These are phyloP conservation scores for Meteorus cinctellus DNA, from an alignment of 2,888 invertebrate genomes.

Conservation along the genomic window DNA sequence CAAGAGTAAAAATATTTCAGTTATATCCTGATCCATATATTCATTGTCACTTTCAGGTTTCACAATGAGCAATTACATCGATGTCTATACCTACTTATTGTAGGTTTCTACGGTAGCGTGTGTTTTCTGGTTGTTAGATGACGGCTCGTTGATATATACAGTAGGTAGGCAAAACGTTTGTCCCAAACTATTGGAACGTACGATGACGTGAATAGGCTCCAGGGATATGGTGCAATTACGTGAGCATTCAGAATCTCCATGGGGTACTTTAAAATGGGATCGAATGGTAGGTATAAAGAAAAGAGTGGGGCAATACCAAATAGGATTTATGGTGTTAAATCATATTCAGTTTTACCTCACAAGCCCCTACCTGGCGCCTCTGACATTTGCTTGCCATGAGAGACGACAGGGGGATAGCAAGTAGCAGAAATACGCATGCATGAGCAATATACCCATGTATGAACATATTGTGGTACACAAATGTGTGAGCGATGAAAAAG, in stretches of 20 bases:
- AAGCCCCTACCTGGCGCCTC: constrained; percentile 57
- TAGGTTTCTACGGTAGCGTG: constrained; percentile 12
- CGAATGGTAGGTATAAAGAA: constrained; percentile 31
- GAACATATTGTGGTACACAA: neutral
- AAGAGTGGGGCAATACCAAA: no score
- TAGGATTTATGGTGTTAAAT: no score
- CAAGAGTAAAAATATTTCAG: constrained; percentile 21
- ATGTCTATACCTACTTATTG: neutral
- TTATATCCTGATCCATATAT: neutral
- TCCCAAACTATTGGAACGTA: constrained; percentile 27
- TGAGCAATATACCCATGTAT: neutral
- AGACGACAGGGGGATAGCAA: constrained; percentile 32
- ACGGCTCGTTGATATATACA: neutral
- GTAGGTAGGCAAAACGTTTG: constrained; percentile 27
- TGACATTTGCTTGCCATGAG: constrained; percentile 27
- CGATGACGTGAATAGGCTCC: constrained; percentile 46
- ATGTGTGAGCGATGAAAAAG: constrained; percentile 35
- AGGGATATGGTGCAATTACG: constrained; percentile 53
- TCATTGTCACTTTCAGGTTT: neutral
- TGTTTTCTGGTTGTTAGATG: neutral
- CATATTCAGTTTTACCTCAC: no score
- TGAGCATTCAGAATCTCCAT: constrained; percentile 57
- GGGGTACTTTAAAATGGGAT: constrained; percentile 48
- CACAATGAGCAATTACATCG: constrained; percentile 30
- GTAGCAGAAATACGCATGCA: constrained; percentile 14